phyloP scores from a whole-genome alignment of 2,113 vertebrate genomes.

The Vombatus ursinus region DNA sequence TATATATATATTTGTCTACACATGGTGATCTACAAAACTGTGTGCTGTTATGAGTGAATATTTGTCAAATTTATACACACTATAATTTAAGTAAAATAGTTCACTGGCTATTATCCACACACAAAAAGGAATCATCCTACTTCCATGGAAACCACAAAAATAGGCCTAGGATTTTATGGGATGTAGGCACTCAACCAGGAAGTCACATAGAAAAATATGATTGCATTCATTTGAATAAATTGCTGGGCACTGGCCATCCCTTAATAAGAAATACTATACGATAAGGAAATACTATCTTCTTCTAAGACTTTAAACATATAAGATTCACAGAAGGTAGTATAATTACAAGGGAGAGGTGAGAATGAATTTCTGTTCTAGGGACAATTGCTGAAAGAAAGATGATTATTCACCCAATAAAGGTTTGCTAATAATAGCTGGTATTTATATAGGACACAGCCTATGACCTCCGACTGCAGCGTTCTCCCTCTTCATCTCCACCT shows the following conservation, averaged over 20 bases:
- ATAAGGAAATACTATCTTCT: constrained; percentile 45
- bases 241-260: neutral
- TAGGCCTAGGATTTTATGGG: constrained; percentile 17
- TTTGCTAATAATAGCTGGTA: neutral
- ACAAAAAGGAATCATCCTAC: constrained; percentile 43
- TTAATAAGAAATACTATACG: constrained; percentile 41
- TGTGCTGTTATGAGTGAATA: constrained; percentile 47
- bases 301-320: neutral
- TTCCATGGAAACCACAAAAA: constrained; percentile 49
- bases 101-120: constrained; percentile 40
- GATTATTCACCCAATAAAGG: neutral
- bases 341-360: neutral
- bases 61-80: constrained; percentile 57
- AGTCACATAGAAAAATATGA: constrained; percentile 6
- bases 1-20: neutral
- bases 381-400: neutral
- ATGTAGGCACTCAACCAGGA: constrained; percentile 18
- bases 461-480: neutral
- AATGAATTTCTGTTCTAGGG: neutral
- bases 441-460: neutral
- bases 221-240: constrained; percentile 35
- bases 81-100: constrained; percentile 56
- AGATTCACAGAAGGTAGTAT: neutral
- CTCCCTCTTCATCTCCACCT: neutral
- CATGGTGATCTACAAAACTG: constrained; percentile 2